Conservation (phyloP, 2,888 invertebrate genomes). For the Caenorhabditis imperialis region DNA sequence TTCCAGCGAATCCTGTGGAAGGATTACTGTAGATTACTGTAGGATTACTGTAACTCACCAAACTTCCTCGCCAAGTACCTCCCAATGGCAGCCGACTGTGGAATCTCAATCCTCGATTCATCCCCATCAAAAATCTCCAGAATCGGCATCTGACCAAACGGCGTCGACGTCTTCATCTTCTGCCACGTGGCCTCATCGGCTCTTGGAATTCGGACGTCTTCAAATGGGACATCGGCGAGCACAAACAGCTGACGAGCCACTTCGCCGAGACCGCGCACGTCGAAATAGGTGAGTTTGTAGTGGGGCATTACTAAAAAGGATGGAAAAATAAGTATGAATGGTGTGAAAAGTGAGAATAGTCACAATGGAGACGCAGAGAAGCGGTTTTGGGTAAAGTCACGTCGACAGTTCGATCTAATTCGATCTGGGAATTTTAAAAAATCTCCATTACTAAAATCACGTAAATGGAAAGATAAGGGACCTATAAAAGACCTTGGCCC, state of each 20-base stretch:
- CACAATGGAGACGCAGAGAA: no score
- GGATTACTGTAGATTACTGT: neutral
- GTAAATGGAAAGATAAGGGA: no score
- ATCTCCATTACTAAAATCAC: no score
- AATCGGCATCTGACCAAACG: slow-evolving; percentile 1
- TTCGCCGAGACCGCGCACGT: slow-evolving; percentile 42
- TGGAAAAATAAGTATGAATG: no score
- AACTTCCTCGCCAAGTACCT: slow-evolving; percentile 11
- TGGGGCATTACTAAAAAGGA: slow-evolving; percentile 37
- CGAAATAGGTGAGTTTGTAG: slow-evolving; percentile 41
- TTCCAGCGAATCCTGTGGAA: slow-evolving; percentile 5
- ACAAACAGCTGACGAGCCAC: slow-evolving; percentile 14
- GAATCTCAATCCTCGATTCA: no score
- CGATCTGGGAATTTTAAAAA: no score
- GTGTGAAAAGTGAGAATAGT: no score
- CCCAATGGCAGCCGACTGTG: neutral
- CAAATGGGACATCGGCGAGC: slow-evolving; percentile 19
- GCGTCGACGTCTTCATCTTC: neutral
- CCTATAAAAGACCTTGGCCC: no score
- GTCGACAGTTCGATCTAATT: no score
- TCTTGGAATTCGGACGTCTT: slow-evolving; percentile 6
- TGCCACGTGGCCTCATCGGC: neutral
- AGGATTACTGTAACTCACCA: neutral
- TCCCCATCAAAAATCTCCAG: slow-evolving; percentile 1
- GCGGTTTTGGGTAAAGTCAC: no score